Evolutionary conservation across 2,888 invertebrate genomes (phyloP).

Genomic region (Hydrotaea diabolus): DNA sequence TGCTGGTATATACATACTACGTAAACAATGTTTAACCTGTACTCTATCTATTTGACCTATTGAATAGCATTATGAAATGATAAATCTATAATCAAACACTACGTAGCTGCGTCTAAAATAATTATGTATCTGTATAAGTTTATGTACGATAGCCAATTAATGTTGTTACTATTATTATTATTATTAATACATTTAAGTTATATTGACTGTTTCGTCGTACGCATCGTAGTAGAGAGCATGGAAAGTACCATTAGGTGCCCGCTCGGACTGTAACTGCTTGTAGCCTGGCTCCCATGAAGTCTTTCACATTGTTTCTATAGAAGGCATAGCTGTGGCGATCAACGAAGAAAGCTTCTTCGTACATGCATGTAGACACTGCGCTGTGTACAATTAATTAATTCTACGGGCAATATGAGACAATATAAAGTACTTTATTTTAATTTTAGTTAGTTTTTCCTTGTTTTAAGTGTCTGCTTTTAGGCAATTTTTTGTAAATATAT

Average conservation of each 20-base stretch:
- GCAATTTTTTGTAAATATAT: neutral
- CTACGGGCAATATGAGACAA: constrained; percentile 7
- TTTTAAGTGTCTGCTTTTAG: neutral
- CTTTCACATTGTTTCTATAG: too few relatives aligned
- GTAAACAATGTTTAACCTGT: neutral
- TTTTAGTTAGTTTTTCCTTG: neutral
- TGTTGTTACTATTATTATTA: constrained; percentile 12
- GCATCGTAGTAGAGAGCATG: neutral
- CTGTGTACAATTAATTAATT: too few relatives aligned
- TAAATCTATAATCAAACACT: too few relatives aligned
- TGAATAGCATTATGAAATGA: neutral
- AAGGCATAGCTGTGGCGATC: too few relatives aligned
- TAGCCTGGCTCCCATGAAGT: neutral
- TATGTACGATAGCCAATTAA: neutral
- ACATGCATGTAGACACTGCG: too few relatives aligned
- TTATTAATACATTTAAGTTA: neutral
- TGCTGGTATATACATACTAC: neutral
- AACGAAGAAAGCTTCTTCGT: too few relatives aligned
- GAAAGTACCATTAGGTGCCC: neutral
- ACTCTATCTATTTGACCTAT: neutral
- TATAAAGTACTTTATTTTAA: neutral
- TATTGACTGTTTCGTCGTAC: neutral
- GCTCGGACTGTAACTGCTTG: neutral
- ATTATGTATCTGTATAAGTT: neutral
- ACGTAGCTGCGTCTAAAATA: too few relatives aligned